These are phyloP conservation scores for Hydrolagus colliei DNA, from an alignment of 2,797 vertebrate species.

Conservation along the genomic window DNA sequence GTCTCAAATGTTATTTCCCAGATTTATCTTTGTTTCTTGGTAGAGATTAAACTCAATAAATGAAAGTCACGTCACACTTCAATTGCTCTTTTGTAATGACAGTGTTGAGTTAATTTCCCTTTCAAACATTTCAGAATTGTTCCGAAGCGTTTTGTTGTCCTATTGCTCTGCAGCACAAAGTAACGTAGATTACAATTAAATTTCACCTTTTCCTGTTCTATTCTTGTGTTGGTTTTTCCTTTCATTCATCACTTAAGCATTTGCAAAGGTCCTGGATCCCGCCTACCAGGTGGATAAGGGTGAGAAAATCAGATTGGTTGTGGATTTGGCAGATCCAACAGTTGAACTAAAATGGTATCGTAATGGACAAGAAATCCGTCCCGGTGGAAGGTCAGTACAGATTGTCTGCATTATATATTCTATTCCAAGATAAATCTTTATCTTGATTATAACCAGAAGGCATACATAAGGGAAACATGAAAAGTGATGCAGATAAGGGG, in stretches of 20 bases:
- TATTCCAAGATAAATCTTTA: neutral
- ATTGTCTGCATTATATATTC: neutral
- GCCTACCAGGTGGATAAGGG: conserved; percentile 95
- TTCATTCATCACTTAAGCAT: conserved; percentile 59
- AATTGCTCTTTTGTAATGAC: too few species aligned
- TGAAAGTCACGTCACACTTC: too few species aligned
- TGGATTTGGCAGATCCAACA: conserved; percentile 91
- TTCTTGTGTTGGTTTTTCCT: too few species aligned
- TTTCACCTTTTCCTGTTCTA: neutral
- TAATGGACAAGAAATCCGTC: conserved; percentile 95
- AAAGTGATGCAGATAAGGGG: too few species aligned
- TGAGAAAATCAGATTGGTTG: conserved; percentile 80
- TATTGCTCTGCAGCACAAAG: too few species aligned
- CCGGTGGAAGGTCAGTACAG: conserved; percentile 82
- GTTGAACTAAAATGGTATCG: conserved; percentile 98
- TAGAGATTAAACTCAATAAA: too few species aligned
- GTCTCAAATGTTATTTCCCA: too few species aligned
- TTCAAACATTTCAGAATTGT: too few species aligned
- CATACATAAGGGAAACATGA: too few species aligned
- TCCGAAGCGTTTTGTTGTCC: too few species aligned
- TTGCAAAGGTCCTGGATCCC: conserved; percentile 88
- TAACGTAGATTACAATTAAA: neutral
- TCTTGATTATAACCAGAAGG: neutral
- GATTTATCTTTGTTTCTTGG: too few species aligned
- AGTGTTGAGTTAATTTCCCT: too few species aligned